phyloP scores from a whole-genome alignment of 2,113 vertebrate genomes.

The Cebus imitator region DNA sequence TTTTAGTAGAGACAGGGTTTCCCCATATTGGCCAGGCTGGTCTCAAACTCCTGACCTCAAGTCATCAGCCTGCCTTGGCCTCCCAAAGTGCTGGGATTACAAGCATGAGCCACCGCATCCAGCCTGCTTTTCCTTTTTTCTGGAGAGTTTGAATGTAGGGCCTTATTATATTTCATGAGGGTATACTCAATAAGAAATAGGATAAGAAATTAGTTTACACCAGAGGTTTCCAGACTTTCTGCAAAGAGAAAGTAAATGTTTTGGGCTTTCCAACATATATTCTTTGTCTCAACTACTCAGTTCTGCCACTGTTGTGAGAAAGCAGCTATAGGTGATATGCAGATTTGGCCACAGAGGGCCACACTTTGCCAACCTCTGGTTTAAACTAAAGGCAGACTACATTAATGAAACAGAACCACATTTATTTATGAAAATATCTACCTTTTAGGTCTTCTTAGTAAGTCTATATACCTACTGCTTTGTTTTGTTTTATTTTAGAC shows the following conservation, averaged over 20 bases:
- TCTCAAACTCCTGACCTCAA: no score
- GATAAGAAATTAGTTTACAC: slow-evolving; percentile 15
- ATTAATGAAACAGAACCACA: background rate
- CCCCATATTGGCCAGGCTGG: no score
- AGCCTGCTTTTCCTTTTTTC: background rate
- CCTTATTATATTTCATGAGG: slow-evolving; percentile 15
- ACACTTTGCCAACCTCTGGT: background rate
- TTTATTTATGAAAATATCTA: background rate
- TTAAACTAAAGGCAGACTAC: background rate
- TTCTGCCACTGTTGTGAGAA: background rate
- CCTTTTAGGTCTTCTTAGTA: background rate
- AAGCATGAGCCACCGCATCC: no score
- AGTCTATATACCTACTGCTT: background rate
- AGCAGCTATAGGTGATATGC: background rate
- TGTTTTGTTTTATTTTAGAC: slow-evolving; percentile 10
- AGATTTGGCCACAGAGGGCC: background rate
- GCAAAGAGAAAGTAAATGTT: background rate
- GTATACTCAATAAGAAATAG: background rate
- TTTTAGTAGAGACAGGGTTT: no score
- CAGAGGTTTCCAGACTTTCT: background rate
- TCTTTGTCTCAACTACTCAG: background rate
- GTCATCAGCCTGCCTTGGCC: no score
- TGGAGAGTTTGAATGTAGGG: background rate
- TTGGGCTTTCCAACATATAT: background rate
- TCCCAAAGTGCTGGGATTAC: no score